Evolutionary conservation across 2,888 invertebrate genomes (phyloP).

Genomic region (Actias luna): DNA sequence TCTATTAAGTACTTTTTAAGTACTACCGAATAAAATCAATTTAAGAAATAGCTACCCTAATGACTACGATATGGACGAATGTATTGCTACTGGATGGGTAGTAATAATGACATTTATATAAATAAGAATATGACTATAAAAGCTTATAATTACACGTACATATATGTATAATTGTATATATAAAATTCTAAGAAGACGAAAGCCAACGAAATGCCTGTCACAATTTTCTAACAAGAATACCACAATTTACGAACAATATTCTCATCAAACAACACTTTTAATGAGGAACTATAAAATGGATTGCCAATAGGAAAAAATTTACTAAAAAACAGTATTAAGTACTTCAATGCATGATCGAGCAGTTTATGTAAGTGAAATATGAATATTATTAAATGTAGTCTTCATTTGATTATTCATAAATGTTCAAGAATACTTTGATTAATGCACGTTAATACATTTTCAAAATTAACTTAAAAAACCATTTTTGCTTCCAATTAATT

Average conservation of each 20-base stretch:
- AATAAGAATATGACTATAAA: constrained; percentile 48
- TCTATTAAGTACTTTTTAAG: constrained; percentile 72
- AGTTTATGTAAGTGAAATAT: not conserved
- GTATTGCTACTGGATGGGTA: constrained; percentile 64
- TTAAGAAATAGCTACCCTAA: constrained; percentile 59
- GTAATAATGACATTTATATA: constrained; percentile 44
- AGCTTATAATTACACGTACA: constrained; percentile 32
- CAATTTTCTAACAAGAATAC: constrained; percentile 44
- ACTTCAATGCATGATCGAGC: constrained; percentile 3
- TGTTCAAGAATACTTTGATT: not conserved
- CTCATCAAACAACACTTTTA: not conserved
- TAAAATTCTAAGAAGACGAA: constrained; percentile 32
- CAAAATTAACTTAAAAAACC: constrained; percentile 19
- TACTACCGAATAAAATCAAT: constrained; percentile 47
- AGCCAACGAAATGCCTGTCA: constrained; percentile 51
- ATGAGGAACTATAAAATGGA: constrained; percentile 19
- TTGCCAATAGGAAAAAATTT: constrained; percentile 20
- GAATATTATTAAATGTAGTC: not conserved
- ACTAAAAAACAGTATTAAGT: constrained; percentile 1
- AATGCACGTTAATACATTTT: not conserved
- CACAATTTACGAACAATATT: constrained; percentile 63
- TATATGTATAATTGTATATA: constrained; percentile 35
- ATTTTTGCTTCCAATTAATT: no score
- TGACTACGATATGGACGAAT: constrained; percentile 80
- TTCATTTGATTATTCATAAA: not conserved